Evolutionary conservation across 2,797 vertebrate genomes (phyloP).

Genomic region (Rhinophrynus dorsalis): DNA sequence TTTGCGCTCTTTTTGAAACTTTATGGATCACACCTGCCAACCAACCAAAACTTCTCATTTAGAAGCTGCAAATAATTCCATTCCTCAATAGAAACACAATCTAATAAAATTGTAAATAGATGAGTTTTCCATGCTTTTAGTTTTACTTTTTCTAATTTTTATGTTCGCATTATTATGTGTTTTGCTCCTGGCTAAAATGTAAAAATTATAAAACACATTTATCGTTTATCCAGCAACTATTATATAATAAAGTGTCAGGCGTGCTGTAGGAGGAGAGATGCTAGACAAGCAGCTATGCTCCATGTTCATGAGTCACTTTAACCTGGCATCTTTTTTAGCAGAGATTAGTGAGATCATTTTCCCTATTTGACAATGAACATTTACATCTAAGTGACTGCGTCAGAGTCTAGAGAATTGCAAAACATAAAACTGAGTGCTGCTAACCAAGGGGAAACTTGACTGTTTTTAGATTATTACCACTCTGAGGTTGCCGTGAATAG

Average conservation of each 20-base stretch:
- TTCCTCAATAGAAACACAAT: background rate
- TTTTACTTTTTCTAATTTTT: background rate
- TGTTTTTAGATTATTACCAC: too few species aligned
- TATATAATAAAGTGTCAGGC: slow-evolving; percentile 10
- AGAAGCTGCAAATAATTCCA: too few species aligned
- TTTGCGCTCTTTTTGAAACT: background rate
- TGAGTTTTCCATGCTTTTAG: background rate
- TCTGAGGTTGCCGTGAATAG: too few species aligned
- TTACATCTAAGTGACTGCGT: background rate
- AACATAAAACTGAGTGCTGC: too few species aligned
- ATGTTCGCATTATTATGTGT: background rate
- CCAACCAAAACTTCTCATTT: background rate
- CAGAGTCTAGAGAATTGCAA: too few species aligned
- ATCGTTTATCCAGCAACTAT: background rate
- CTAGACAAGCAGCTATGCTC: slow-evolving; percentile 16
- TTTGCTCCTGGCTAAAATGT: background rate
- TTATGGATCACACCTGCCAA: background rate
- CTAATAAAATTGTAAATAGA: background rate
- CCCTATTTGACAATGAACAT: slow-evolving; percentile 9
- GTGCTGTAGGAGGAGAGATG: slow-evolving; percentile 6
- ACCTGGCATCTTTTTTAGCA: slow-evolving; percentile 20
- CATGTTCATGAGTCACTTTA: slow-evolving; percentile 27
- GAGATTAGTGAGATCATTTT: slow-evolving; percentile 21
- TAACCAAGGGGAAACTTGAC: too few species aligned
- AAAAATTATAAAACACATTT: background rate